Evolutionary conservation across 2,113 vertebrate species (phyloP), one percentile per base, ranked within the genome.

Genomic region (Brachypteracias leptosomus): DNA sequence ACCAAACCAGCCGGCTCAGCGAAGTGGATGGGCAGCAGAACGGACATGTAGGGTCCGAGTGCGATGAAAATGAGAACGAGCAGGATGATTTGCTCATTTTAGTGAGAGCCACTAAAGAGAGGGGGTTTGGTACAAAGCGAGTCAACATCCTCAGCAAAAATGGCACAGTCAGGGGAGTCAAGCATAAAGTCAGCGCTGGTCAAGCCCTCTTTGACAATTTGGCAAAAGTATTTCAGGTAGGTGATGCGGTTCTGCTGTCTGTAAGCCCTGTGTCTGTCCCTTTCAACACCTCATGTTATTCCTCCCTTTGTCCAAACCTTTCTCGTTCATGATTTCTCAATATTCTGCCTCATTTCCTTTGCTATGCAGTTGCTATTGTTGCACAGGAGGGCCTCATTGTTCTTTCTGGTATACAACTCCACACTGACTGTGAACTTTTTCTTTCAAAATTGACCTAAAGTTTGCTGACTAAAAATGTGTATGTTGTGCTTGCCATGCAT

Each of bases 61-160:
- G 98, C 16, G 98, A 99, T 0, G 98, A 99, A 84, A 98, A 98
- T 0, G 99, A 98, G 89, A 98, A 96, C 0, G 98, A 99, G 65
- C 98, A 98, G 4, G 99, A 99, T 3, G 98, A 98, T 15, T 85
- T 99, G 97, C 98, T 99, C 61, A 88, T 98, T 90, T 97, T 99
- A 25, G 98, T 98, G 4, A 98, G 99, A 88, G 98, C 98, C 63
- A 93, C 98, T 59, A 99, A 98, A 54, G 98, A 99, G 96, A 98
- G 97, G 93, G 95, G 97, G 11, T 99, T 99, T 97, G 98, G 98
- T 70, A 98, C 98, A 54, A 99, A 98, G 94, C 96, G 99, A 95
- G 98, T 99, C 97, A 99, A 99, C 97, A 99, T 99, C 93, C 98
- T 99, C 89, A 99, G 99, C 96, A 99, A 99, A 97, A 99, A 99